Conservation (phyloP, 2,113 vertebrate genomes). For the Pedetes capensis region DNA sequence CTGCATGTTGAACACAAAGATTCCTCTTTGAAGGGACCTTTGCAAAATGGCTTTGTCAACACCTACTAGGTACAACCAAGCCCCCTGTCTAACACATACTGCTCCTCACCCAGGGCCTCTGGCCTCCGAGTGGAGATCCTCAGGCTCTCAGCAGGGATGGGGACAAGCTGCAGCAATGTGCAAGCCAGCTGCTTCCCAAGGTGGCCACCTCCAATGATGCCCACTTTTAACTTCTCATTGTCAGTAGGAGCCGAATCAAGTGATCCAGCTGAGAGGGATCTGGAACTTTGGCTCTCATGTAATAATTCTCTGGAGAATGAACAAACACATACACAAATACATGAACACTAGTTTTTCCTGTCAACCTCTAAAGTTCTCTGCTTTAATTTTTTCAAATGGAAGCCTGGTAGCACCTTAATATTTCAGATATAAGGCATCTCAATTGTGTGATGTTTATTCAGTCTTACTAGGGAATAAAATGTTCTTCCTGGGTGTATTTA, state of each 20-base stretch:
- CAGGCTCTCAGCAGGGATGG: slow-evolving; percentile 74
- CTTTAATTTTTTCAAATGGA: background rate
- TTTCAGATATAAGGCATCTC: background rate
- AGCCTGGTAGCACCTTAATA: background rate
- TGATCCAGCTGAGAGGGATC: accelerated
- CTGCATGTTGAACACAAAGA: background rate
- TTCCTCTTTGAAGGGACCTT: background rate
- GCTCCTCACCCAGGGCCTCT: slow-evolving; percentile 79
- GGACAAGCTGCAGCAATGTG: slow-evolving; percentile 69
- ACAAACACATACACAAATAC: background rate
- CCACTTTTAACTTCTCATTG: slow-evolving; percentile 72
- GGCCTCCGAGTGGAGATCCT: slow-evolving; percentile 83
- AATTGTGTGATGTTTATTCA: background rate
- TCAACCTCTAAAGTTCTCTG: background rate
- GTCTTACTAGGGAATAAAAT: background rate
- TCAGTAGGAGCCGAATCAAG: accelerated
- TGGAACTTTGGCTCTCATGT: background rate
- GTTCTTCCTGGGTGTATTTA: background rate
- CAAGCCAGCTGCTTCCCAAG: slow-evolving; percentile 84
- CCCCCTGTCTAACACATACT: background rate
- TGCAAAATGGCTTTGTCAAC: background rate
- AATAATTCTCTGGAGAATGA: slow-evolving; percentile 34
- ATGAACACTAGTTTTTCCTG: background rate
- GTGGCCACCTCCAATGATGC: slow-evolving; percentile 84
- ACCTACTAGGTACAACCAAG: background rate